Conservation (phyloP, 2,113 vertebrate genomes). For the Emydura subglobosa region DNA sequence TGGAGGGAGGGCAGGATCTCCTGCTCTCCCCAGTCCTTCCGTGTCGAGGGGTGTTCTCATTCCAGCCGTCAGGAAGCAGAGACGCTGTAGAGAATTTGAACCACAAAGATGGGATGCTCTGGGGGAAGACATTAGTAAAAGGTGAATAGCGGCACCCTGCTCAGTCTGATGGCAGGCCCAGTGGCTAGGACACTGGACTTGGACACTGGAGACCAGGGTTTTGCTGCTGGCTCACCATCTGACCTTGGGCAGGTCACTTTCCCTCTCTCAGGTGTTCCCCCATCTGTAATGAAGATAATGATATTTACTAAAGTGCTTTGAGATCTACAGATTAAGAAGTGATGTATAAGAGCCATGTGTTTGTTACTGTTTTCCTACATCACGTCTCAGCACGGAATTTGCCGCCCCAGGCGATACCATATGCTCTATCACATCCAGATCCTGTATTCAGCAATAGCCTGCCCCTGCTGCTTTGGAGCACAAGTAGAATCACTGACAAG, state of each 20-base stretch:
- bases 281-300: neutral
- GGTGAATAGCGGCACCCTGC: neutral
- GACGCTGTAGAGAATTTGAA: neutral
- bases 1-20: too few relatives aligned
- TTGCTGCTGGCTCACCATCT: neutral
- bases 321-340: neutral
- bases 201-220: neutral
- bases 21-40: too few relatives aligned
- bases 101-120: neutral
- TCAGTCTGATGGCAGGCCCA: neutral
- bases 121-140: neutral
- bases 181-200: neutral
- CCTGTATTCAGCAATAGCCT: too few relatives aligned
- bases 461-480: too few relatives aligned
- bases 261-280: neutral
- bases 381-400: neutral
- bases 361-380: neutral
- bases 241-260: neutral
- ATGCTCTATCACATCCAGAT: neutral
- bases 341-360: neutral
- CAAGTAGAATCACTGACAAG: too few relatives aligned
- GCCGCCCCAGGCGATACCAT: neutral
- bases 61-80: neutral
- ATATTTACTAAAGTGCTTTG: neutral
- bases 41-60: neutral